These are phyloP conservation scores for Sarcophaga caerulescens DNA, from an alignment of 2,888 invertebrate species.

Conservation along the genomic window DNA sequence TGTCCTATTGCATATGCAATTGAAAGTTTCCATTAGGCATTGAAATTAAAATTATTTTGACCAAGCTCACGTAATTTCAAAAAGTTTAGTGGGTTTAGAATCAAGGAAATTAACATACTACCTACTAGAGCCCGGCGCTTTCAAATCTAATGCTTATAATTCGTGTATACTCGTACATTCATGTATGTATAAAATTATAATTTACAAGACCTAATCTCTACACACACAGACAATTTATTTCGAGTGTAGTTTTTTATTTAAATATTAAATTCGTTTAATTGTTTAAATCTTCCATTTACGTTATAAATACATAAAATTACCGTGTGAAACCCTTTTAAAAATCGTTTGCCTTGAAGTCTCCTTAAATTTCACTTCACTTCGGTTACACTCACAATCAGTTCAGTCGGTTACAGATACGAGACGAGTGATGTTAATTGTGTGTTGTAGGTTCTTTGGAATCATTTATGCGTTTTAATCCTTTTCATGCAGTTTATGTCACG, in stretches of 20 bases:
- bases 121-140: no score
- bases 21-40: no score
- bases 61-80: no score
- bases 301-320: neutral
- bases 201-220: no score
- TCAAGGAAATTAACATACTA: no score
- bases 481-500: slow-evolving; percentile 62
- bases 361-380: slow-evolving; percentile 45
- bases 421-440: neutral
- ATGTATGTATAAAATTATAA: no score
- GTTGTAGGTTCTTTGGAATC: slow-evolving; percentile 29
- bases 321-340: neutral
- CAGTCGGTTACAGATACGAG: neutral
- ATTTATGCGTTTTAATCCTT: slow-evolving; percentile 61
- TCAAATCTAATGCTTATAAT: no score
- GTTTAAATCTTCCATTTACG: neutral
- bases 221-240: neutral
- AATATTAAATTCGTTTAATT: neutral
- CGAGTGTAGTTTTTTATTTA: neutral
- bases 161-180: no score
- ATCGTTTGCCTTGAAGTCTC: slow-evolving; percentile 17
- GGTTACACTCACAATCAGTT: neutral
- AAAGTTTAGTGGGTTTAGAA: no score
- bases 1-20: no score
- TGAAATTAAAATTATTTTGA: no score